Evolutionary conservation across 2,888 invertebrate species (phyloP), one percentile per base, ranked within the genome.

Genomic region (Bembecia ichneumoniformis): DNA sequence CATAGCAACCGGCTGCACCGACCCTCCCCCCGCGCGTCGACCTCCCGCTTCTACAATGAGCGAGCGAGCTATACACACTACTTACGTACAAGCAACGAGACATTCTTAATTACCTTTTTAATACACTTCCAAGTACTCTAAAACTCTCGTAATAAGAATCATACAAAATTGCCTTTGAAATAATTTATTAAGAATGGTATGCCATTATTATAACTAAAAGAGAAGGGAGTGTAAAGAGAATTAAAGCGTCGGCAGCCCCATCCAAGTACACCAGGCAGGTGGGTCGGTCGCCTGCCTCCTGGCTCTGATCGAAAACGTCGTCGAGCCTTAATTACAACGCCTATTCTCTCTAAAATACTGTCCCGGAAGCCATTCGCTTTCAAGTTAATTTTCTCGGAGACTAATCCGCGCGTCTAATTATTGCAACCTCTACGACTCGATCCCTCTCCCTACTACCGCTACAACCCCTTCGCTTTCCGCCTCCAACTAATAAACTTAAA

Each of bases 391-490:
- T 76, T 57, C 71, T 68, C 70, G 71, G 71, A 68, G 68, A 70
- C 74, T 81, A 81, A 82, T 82, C 81, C 79, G 60, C 65, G 66
- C 65, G 70, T 67, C 79, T 82, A 79, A 82, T 82, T 82, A 82
- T 74, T 73, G 70, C 75, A 58, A 59, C 67, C 62, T 58, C 52
- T 50, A 15, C 48, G 34, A 43, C 50, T 54, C 50, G 54, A 48
- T 47, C 34, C 47, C 51, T 45, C 15, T 11, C 49, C 50, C 55
- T 20, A 14, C 20, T 53, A 35, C 51, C 53, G 45, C 54, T 52
- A n/a, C 35, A 14, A 14, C 49, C 15, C 40, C 40, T 14, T 14
- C 11, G 20, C 20, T 20, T 7, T 7, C 20, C 9, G 7, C 3
- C 28, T 28, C 28, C 28, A 28, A 28, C 9, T 28, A 9, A 28